Conservation (phyloP, 23 tunicate genomes). For the Diplosoma virens region DNA sequence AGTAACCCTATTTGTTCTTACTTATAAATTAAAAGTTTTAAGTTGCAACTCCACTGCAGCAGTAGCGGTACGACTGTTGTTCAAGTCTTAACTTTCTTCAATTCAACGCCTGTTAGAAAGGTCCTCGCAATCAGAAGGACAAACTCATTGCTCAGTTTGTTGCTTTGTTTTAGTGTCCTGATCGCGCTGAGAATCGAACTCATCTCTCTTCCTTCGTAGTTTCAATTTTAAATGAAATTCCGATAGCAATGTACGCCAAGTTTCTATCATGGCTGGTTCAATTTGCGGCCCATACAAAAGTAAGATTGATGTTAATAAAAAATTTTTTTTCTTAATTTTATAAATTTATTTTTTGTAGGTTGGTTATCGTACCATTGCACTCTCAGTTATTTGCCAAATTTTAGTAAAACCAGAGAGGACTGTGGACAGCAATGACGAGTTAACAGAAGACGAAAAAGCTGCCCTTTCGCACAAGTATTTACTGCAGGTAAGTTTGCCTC, state of each 20-base stretch:
- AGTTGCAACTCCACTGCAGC: too few species aligned
- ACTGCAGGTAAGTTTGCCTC: constrained; percentile 10
- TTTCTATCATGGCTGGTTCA: constrained; percentile 46
- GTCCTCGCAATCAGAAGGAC: too few species aligned
- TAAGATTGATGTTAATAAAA: constrained; percentile 2
- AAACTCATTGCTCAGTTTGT: neutral
- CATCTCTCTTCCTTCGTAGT: constrained; percentile 39
- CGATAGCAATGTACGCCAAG: constrained; percentile 51
- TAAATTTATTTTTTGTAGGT: constrained; percentile 6
- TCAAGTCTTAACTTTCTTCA: too few species aligned
- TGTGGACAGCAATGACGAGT: neutral
- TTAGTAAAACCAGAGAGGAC: constrained; percentile 18
- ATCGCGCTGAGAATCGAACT: constrained; percentile 57
- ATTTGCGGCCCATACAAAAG: constrained; percentile 34
- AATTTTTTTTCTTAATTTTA: neutral
- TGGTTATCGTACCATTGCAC: constrained; percentile 27
- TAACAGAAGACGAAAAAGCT: constrained; percentile 1
- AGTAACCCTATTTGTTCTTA: too few species aligned
- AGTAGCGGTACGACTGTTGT: too few species aligned
- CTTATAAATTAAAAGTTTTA: too few species aligned
- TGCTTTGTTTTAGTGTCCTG: constrained; percentile 59
- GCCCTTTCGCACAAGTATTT: neutral
- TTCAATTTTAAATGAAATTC: constrained; percentile 35
- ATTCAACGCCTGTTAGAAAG: too few species aligned
- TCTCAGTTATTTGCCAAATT: constrained; percentile 34